Percentiles rank a stretch among this genome's conserved stretches.
These are phyloP conservation scores for Urosaurus nigricauda DNA, from an alignment of 2,797 vertebrate genomes.

Conservation along the genomic window DNA sequence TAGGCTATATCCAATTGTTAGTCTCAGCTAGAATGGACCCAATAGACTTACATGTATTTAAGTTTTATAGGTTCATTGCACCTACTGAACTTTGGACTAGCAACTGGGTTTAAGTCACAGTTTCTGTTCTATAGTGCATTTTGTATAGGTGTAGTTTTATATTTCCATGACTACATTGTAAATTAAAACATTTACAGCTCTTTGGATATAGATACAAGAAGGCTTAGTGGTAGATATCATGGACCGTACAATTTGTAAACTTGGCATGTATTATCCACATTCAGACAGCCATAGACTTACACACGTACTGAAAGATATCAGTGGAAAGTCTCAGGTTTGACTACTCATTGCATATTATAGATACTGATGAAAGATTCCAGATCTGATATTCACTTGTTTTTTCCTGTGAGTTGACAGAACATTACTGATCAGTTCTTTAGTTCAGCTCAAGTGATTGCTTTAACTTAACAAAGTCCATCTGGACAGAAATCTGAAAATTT, in stretches of 20 bases:
- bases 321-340: not conserved
- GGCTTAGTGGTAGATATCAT: not conserved
- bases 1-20: too few relatives aligned
- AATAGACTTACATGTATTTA: too few relatives aligned
- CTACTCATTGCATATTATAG: not conserved
- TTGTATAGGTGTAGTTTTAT: not conserved
- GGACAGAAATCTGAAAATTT: conserved; percentile 65
- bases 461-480: conserved; percentile 63
- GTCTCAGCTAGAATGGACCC: too few relatives aligned
- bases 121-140: not conserved
- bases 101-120: too few relatives aligned
- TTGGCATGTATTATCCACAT: not conserved
- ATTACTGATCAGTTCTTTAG: conserved; percentile 36
- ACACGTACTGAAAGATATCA: not conserved
- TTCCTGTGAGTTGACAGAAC: conserved; percentile 3
- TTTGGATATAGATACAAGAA: not conserved
- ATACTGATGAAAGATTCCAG: not conserved
- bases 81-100: too few relatives aligned
- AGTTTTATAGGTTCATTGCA: too few relatives aligned
- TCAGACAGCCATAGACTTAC: not conserved
- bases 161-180: not conserved
- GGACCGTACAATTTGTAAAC: not conserved
- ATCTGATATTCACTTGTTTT: not conserved
- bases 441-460: conserved; percentile 43
- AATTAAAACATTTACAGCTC: too few relatives aligned